These are phyloP conservation scores for Burhinus oedicnemus DNA, from an alignment of 2,113 vertebrate genomes.

Conservation along the genomic window DNA sequence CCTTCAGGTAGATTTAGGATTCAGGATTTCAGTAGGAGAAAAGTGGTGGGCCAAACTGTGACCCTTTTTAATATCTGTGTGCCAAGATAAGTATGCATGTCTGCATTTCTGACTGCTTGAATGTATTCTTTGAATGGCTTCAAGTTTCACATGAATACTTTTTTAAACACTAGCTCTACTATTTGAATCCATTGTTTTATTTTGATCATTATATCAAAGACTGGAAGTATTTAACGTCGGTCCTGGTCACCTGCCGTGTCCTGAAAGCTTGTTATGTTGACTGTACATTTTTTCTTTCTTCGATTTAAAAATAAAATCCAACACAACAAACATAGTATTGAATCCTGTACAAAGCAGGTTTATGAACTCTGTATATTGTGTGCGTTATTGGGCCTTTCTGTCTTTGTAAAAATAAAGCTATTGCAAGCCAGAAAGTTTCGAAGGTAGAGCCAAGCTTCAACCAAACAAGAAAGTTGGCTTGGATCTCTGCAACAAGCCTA, in stretches of 20 bases:
- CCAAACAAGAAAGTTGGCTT: slow-evolving; percentile 36
- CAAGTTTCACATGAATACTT: slow-evolving; percentile 25
- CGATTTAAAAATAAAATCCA: slow-evolving; percentile 50
- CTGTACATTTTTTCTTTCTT: not conserved
- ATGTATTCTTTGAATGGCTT: slow-evolving; percentile 4
- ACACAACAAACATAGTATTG: slow-evolving; percentile 4
- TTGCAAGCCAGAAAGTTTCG: slow-evolving; percentile 43
- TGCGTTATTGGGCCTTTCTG: slow-evolving; percentile 42
- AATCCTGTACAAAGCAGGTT: slow-evolving; percentile 32
- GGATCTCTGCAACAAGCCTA: not conserved
- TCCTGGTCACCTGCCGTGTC: slow-evolving; percentile 23
- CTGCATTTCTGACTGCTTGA: slow-evolving; percentile 19
- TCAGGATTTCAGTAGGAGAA: not conserved
- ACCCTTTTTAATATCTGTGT: not conserved
- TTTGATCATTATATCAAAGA: slow-evolving; percentile 56
- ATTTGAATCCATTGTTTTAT: slow-evolving; percentile 45
- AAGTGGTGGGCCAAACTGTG: not conserved
- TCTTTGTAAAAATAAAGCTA: slow-evolving; percentile 65
- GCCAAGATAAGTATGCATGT: not conserved
- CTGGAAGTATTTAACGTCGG: not conserved
- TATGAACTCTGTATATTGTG: not conserved
- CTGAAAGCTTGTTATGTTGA: slow-evolving; percentile 19
- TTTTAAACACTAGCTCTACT: slow-evolving; percentile 1
- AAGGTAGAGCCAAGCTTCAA: slow-evolving; percentile 59
- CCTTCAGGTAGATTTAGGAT: not conserved